Evolutionary conservation across 2,888 invertebrate species (phyloP), one percentile per base, ranked within the genome.

Genomic region (Chloroclystis v-ata): DNA sequence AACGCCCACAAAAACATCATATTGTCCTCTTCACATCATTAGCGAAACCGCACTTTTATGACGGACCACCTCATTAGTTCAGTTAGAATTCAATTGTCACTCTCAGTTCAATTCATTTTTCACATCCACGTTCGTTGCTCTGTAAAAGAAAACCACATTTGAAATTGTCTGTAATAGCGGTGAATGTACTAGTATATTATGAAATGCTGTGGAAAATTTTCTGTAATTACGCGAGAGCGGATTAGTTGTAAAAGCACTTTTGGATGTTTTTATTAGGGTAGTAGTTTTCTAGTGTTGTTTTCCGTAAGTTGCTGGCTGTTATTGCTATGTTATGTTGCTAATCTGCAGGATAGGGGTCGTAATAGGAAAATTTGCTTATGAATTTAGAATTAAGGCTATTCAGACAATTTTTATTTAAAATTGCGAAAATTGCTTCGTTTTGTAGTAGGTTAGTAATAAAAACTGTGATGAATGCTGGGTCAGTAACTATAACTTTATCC

Each of bases 21-120:
- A 67, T 60, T 72, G 72, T 68, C 66, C 68, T 73, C 69, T 77
- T 83, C 80, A 83, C 82, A 84, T 83, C 70, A 81, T 82, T 76
- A 76, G 63, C 58, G 54, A 52, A 53, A 63, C 59, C 56, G 54
- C 60, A 53, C 52, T 57, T 54, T 62, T 57, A 56, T 60, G 56
- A 60, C 62, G 65, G 69, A 61, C 60, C 49, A 61, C 59, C 60
- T 64, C 60, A 56, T 50, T 50, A 50, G 50, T 32, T 43, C 56
- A 47, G 59, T 56, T 50, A 51, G 46, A 40, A 48, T 35, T 39
- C 42, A 50, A 52, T 47, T 50, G 43, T 54, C 45, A 49, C 33
- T 24, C 20, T 41, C 41, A 52, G 37, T 48, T 41, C 47, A 44
- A 28, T 44, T 41, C 43, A 56, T 51, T 46, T 32, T 16, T 44